Conservation (phyloP, 2,888 invertebrate genomes). For the Hypercompe scribonia region DNA sequence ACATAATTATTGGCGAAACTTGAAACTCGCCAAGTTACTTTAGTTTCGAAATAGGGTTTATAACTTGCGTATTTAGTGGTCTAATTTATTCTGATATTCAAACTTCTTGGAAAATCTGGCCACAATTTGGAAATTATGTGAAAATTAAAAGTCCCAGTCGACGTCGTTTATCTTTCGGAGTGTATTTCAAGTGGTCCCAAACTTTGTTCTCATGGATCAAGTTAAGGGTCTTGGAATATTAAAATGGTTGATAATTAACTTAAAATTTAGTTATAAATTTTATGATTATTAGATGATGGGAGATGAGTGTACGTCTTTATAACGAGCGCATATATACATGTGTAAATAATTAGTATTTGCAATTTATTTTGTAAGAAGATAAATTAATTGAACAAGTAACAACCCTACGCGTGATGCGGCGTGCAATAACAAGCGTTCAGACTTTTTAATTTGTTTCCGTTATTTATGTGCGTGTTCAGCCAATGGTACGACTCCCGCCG, state of each 20-base stretch:
- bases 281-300: background rate
- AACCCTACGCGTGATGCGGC: constrained; percentile 45
- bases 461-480: constrained; percentile 65
- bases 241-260: background rate
- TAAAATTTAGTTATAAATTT: background rate
- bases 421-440: constrained; percentile 49
- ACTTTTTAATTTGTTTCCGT: constrained; percentile 77
- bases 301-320: no score
- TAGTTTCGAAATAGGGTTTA: constrained; percentile 42
- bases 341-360: background rate
- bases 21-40: constrained; percentile 32
- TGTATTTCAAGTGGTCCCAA: constrained; percentile 18
- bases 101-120: constrained; percentile 29
- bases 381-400: constrained; percentile 26
- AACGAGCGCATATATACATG: background rate
- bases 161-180: constrained; percentile 17
- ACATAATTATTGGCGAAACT: constrained; percentile 48
- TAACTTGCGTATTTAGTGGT: constrained; percentile 47
- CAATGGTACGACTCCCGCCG: constrained; percentile 28
- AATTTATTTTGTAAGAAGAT: background rate
- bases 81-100: constrained; percentile 41
- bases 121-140: constrained; percentile 27
- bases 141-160: constrained; percentile 25
- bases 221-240: constrained; percentile 2
- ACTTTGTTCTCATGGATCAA: constrained; percentile 2